A percentile compares a stretch with the other conserved stretches of the same genome.
phyloP scores from a whole-genome alignment of 64 coral and sea anemone species.

The Montipora sp. region DNA sequence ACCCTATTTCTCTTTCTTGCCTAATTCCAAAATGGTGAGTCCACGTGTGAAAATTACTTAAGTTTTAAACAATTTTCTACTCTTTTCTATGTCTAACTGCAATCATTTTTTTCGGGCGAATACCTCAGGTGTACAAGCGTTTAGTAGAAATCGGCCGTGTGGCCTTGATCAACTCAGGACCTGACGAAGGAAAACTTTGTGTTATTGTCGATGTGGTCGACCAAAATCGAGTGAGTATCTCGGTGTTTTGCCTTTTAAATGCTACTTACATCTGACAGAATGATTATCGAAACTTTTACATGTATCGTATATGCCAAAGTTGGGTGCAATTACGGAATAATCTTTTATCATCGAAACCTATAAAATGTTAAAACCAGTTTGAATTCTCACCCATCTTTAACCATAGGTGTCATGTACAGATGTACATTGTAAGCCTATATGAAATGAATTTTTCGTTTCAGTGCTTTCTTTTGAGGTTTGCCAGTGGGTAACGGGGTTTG shows the following conservation, averaged over 20 bases:
- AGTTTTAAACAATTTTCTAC: constrained; percentile 31
- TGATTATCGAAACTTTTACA: no score
- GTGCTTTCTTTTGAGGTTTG: no score
- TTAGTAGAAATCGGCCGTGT: constrained; percentile 98
- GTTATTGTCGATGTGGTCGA: constrained; percentile 97
- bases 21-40: constrained; percentile 96
- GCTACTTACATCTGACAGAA: no score
- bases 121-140: constrained; percentile 95
- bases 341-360: no score
- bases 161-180: constrained; percentile 93
- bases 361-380: no score
- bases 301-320: no score
- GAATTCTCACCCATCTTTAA: no score
- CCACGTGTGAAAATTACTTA: constrained; percentile 81
- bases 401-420: no score
- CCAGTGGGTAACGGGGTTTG: no score
- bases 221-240: constrained; percentile 90
- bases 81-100: neutral
- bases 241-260: neutral
- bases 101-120: constrained; percentile 25
- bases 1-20: constrained; percentile 68
- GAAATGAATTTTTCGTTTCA: no score
- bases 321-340: no score
- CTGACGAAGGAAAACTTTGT: constrained; percentile 98
- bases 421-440: no score